Conservation (phyloP, 2,797 vertebrate genomes). For the Rhabdophis nuchalis region DNA sequence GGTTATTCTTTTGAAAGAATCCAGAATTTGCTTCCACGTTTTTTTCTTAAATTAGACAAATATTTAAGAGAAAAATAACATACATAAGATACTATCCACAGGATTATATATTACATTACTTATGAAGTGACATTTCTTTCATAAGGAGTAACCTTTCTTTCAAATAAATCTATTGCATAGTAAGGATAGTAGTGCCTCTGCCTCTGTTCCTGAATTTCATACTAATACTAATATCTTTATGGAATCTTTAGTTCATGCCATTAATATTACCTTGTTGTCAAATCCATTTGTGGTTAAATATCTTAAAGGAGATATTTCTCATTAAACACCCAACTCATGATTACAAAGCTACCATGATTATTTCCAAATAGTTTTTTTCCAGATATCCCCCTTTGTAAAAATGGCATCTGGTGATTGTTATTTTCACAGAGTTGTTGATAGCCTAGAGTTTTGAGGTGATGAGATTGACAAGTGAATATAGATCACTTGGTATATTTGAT, state of each 20-base stretch:
- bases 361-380: background rate
- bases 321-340: background rate
- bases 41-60: background rate
- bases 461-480: background rate
- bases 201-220: background rate
- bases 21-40: background rate
- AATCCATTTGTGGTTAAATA: background rate
- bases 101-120: background rate
- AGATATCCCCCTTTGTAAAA: background rate
- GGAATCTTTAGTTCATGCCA: background rate
- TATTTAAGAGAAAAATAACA: background rate
- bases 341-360: background rate
- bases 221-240: background rate
- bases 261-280: background rate
- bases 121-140: background rate
- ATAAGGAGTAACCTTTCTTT: background rate
- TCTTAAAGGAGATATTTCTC: background rate
- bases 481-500: background rate
- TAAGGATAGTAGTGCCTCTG: background rate
- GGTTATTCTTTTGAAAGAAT: background rate
- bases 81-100: background rate
- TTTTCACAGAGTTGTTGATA: background rate
- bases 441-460: background rate
- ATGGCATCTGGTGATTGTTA: background rate
- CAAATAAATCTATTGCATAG: background rate